Evolutionary conservation across 1,140 invertebrate genomes (phyloP), one percentile per base, ranked within the genome.

Genomic region (Oedothorax gibbosus): DNA sequence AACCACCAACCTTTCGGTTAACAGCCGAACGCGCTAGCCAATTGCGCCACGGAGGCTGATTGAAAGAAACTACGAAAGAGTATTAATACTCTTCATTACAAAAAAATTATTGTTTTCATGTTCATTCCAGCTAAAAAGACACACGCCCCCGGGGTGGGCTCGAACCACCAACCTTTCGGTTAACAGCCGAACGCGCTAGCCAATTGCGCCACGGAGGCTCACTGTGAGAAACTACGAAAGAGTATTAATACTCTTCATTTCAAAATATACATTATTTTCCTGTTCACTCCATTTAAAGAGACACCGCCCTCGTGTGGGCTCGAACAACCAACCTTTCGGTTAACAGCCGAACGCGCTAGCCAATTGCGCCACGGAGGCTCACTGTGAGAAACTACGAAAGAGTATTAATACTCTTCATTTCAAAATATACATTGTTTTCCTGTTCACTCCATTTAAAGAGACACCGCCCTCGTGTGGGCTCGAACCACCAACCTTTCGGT

Each of bases 1-100:
- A 85, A 85, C 83, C 83, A 85, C 83, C 83, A 85, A 85, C 83
- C 83, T 85, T 85, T 85, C 83, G 83, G 83, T 85, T 85, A 85
- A 85, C 83, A 85, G 83, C 83, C 83, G 83, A 85, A 85, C 83
- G 83, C 83, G 83, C 83, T 85, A 85, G 64, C 83, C 83, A 49
- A 85, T 85, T 85, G 83, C 83, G 83, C 83, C 83, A 85, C 83
- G 83, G 83, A 85, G 83, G 77, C 83, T 50, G 0, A n/a, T n/a
- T n/a, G n/a, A n/a, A n/a, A n/a, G n/a, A n/a, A n/a, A n/a, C n/a
- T n/a, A n/a, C n/a, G n/a, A n/a, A n/a, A n/a, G n/a, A n/a, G n/a
- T n/a, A n/a, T n/a, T n/a, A n/a, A n/a, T n/a, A n/a, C n/a, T n/a
- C n/a, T n/a, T n/a, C n/a, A n/a, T n/a, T n/a, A n/a, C n/a, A n/a